Conservation (phyloP, 2,797 vertebrate genomes). For the Cryptoprocta ferox region DNA sequence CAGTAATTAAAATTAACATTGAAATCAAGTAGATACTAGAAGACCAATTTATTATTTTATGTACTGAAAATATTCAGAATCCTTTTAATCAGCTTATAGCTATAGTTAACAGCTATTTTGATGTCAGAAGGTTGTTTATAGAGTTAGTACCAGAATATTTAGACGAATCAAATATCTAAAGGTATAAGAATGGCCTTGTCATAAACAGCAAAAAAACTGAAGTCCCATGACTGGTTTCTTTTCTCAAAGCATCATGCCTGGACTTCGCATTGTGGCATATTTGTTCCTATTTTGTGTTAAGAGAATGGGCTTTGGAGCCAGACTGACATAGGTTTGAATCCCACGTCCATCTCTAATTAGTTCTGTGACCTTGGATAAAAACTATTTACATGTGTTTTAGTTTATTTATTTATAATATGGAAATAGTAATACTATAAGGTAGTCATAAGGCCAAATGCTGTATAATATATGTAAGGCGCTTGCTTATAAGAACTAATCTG, state of each 20-base stretch:
- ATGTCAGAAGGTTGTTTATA: constrained; percentile 5
- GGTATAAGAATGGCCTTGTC: not conserved
- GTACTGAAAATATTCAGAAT: constrained; percentile 1
- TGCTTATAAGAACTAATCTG: not conserved
- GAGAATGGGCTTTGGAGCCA: not conserved
- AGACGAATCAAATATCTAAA: not conserved
- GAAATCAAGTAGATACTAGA: constrained; percentile 35
- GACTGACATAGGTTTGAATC: not conserved
- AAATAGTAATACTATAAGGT: not conserved
- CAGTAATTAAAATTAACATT: constrained; percentile 25
- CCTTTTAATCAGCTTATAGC: constrained; percentile 3
- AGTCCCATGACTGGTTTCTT: not conserved
- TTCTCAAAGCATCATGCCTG: not conserved
- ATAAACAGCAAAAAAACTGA: not conserved
- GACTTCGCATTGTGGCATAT: not conserved
- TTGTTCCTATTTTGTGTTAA: constrained; percentile 2
- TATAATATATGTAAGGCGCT: not conserved
- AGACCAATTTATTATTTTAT: not conserved
- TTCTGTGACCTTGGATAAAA: constrained; percentile 15
- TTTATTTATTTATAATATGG: constrained; percentile 4
- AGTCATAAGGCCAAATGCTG: not conserved
- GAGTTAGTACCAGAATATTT: not conserved
- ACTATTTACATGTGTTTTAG: not conserved
- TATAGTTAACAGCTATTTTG: not conserved
- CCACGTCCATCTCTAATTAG: not conserved